Conservation (phyloP, 1,140 invertebrate species). For the Hylyphantes graminicola region DNA sequence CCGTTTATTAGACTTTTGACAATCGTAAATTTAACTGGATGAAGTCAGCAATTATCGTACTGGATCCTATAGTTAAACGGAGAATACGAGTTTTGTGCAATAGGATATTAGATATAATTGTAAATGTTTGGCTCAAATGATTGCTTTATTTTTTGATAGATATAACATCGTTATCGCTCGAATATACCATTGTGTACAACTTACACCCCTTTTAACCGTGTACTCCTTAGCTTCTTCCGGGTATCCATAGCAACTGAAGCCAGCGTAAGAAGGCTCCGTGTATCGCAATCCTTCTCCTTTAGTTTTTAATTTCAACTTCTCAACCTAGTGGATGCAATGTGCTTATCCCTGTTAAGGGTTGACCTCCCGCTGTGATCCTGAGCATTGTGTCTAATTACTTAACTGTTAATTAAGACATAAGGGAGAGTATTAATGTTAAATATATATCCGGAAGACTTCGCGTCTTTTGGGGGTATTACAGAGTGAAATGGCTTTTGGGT, state of each 20-base stretch:
- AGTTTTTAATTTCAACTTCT: constrained; percentile 53
- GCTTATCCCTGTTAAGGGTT: constrained; percentile 14
- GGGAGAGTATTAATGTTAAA: constrained; percentile 43
- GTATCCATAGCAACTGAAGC: constrained; percentile 4
- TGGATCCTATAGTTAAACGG: too few species aligned
- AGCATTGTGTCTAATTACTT: constrained; percentile 56
- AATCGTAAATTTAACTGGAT: too few species aligned
- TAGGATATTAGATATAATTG: too few species aligned
- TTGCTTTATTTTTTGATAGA: too few species aligned
- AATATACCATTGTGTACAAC: too few species aligned
- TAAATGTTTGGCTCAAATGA: too few species aligned
- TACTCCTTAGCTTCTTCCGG: too few species aligned
- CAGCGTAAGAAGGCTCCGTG: constrained; percentile 10
- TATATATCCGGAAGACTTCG: constrained; percentile 29
- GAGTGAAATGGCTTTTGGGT: neutral
- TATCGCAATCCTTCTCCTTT: constrained; percentile 34
- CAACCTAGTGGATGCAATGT: neutral
- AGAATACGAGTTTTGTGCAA: too few species aligned
- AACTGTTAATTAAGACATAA: constrained; percentile 54
- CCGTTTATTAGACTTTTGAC: too few species aligned
- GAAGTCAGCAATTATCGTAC: too few species aligned
- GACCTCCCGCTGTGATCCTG: constrained; percentile 28
- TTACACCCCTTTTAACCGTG: too few species aligned
- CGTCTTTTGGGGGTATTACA: neutral
- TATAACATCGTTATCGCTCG: too few species aligned